These are phyloP conservation scores for Tiaroga cobitis DNA, from an alignment of 2,797 vertebrate species.

Conservation along the genomic window DNA sequence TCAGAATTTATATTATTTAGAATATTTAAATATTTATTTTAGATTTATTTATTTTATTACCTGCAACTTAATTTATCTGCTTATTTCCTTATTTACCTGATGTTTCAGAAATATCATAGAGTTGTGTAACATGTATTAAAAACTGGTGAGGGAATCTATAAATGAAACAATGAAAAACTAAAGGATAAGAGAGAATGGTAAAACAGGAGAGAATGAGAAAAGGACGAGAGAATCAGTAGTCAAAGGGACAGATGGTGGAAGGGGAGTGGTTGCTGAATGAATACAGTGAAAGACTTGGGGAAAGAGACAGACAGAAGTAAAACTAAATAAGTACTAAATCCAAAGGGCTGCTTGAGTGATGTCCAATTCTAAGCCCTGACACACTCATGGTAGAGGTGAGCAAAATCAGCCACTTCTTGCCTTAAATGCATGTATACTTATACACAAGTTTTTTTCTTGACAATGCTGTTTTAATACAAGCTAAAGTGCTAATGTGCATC, in stretches of 20 bases:
- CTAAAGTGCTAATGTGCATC: background rate
- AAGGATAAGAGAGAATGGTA: constrained; percentile 1
- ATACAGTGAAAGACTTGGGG: constrained; percentile 47
- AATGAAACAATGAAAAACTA: constrained; percentile 6
- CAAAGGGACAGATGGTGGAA: constrained; percentile 50
- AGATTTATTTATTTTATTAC: background rate
- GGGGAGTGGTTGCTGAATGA: constrained; percentile 54
- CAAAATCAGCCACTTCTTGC: constrained; percentile 10
- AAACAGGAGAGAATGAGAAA: constrained; percentile 11
- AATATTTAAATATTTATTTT: background rate
- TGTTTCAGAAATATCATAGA: background rate
- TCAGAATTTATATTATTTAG: background rate
- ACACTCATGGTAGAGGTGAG: constrained; percentile 23
- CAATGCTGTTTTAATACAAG: constrained; percentile 3
- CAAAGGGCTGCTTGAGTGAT: constrained; percentile 63
- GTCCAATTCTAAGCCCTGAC: constrained; percentile 65
- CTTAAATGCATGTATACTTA: background rate
- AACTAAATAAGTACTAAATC: constrained; percentile 37
- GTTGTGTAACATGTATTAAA: background rate
- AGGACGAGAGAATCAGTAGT: constrained; percentile 35
- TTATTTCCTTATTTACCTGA: background rate
- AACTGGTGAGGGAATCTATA: constrained; percentile 17
- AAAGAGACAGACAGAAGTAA: constrained; percentile 22
- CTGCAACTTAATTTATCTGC: background rate
- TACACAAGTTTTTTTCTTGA: background rate